phyloP scores from a whole-genome alignment of 2,797 vertebrate genomes.

The Manis pentadactyla region DNA sequence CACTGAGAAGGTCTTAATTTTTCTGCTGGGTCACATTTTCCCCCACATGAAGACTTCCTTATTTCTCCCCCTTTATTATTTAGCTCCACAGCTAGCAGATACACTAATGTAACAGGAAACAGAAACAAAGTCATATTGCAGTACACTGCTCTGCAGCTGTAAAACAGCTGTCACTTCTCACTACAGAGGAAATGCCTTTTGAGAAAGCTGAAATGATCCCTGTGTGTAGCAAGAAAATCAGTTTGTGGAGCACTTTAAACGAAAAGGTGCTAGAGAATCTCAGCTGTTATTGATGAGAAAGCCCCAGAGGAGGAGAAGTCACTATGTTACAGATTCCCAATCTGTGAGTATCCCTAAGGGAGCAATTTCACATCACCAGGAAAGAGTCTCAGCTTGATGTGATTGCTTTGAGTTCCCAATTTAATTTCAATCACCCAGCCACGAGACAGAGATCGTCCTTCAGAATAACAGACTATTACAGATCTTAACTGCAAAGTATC shows the following conservation, averaged over 20 bases:
- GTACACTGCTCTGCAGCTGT: slow-evolving; percentile 64
- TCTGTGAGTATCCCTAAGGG: slow-evolving; percentile 75
- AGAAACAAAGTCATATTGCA: slow-evolving; percentile 69
- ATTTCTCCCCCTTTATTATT: slow-evolving; percentile 64
- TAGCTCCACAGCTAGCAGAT: slow-evolving; percentile 64
- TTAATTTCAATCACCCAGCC: slow-evolving; percentile 82
- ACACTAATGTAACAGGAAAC: slow-evolving; percentile 61
- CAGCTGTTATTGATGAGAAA: slow-evolving; percentile 75
- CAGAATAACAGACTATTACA: slow-evolving; percentile 77
- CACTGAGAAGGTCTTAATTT: slow-evolving; percentile 65
- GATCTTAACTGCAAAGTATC: slow-evolving; percentile 66
- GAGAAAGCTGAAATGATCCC: slow-evolving; percentile 62
- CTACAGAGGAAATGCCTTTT: slow-evolving; percentile 62
- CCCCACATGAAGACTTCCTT: slow-evolving; percentile 47
- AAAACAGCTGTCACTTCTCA: slow-evolving; percentile 76
- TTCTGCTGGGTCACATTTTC: slow-evolving; percentile 67
- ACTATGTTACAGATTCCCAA: slow-evolving; percentile 72
- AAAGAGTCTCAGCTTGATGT: slow-evolving; percentile 73
- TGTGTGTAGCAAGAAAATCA: slow-evolving; percentile 66
- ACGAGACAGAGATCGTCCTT: slow-evolving; percentile 75
- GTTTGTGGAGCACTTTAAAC: slow-evolving; percentile 72
- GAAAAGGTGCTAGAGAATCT: slow-evolving; percentile 76
- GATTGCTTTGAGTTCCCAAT: slow-evolving; percentile 80
- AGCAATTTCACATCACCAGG: slow-evolving; percentile 70
- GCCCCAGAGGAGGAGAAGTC: slow-evolving; percentile 75